Conservation (phyloP, 2,797 vertebrate genomes). For the Pyrocephalus nanus region DNA sequence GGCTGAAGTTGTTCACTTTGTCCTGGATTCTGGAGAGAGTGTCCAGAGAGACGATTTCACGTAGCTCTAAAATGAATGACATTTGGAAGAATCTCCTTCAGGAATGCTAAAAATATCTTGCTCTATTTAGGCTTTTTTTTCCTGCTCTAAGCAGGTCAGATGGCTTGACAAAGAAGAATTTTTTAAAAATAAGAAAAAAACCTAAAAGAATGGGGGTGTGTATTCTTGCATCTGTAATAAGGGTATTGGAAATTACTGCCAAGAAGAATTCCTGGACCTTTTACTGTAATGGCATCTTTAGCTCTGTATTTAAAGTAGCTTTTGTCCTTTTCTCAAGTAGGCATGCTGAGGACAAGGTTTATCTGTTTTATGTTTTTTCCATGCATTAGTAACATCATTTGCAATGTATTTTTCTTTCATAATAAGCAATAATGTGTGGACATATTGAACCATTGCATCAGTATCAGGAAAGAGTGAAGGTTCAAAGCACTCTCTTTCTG, state of each 20-base stretch:
- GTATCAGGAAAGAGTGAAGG: background rate
- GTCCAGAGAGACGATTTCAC: conserved; percentile 5
- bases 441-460: background rate
- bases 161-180: background rate
- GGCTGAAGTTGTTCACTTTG: conserved; percentile 10
- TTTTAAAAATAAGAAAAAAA: background rate
- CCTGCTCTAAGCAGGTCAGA: background rate
- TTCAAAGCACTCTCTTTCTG: background rate
- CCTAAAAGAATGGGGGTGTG: no score
- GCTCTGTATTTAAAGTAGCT: background rate
- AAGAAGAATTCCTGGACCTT: background rate
- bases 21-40: conserved; percentile 17
- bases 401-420: background rate
- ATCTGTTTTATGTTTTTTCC: background rate
- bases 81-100: conserved; percentile 34
- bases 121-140: background rate
- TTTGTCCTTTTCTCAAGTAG: background rate
- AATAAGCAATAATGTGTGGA: background rate
- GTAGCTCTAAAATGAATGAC: background rate
- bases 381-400: background rate
- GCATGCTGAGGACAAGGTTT: background rate
- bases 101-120: conserved; percentile 30
- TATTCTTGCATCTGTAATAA: background rate
- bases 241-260: background rate
- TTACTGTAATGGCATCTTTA: background rate